Evolutionary conservation across 2,888 invertebrate species (phyloP).

Genomic region (Theretra japonica): DNA sequence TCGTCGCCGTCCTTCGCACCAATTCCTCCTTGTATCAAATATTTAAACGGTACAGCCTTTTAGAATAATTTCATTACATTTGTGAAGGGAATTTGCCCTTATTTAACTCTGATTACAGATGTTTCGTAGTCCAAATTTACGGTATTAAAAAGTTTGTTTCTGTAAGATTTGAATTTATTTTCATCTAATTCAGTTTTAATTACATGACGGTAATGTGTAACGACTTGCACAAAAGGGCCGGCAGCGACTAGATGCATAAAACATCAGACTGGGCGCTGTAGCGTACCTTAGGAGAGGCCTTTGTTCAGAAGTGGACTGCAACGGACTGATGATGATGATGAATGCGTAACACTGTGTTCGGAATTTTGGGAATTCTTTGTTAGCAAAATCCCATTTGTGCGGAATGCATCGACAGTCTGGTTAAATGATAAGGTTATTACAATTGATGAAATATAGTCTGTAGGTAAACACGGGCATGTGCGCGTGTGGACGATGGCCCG

Average conservation of each 20-base stretch:
- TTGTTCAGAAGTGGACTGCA: too few species aligned
- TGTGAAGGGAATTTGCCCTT: background rate
- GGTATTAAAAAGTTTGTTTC: background rate
- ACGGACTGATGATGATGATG: too few species aligned
- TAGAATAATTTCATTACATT: slow-evolving; percentile 21
- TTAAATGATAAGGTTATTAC: background rate
- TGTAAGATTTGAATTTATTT: background rate
- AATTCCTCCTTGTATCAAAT: slow-evolving; percentile 18
- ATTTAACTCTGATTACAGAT: background rate
- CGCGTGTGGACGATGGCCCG: slow-evolving; percentile 42
- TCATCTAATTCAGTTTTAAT: too few species aligned
- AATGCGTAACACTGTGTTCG: too few species aligned
- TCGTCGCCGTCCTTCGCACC: slow-evolving; percentile 12
- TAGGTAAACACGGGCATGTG: slow-evolving; percentile 3
- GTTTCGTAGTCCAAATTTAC: background rate
- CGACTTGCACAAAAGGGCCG: too few species aligned
- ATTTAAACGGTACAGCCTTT: slow-evolving; percentile 12
- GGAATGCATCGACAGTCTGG: background rate
- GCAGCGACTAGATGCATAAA: too few species aligned
- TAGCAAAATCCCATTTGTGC: background rate
- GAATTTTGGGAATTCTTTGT: background rate
- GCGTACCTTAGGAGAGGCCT: too few species aligned
- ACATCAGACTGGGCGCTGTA: too few species aligned
- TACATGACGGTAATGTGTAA: too few species aligned
- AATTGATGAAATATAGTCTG: slow-evolving; percentile 6